phyloP scores from a whole-genome alignment of 2,113 vertebrate genomes.

The Gymnocephalus cernua region DNA sequence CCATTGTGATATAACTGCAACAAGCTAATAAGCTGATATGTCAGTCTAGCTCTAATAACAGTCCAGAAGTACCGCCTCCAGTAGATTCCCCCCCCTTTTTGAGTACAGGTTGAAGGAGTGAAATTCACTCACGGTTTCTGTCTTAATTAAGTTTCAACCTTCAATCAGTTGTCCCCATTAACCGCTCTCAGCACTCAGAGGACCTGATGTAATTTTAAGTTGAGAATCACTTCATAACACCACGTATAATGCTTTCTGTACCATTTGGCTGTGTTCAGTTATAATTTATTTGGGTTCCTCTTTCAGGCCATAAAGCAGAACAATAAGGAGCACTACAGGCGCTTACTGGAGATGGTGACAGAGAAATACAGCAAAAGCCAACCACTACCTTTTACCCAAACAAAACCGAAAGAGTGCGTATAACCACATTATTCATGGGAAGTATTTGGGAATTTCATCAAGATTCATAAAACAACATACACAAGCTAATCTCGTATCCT shows the following conservation, averaged over 20 bases:
- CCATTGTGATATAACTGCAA: not conserved
- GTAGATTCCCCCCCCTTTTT: not conserved
- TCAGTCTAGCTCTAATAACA: not conserved
- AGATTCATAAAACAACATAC: not conserved
- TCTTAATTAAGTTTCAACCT: not conserved
- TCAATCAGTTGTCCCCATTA: not conserved
- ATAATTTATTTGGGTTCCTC: conserved; percentile 4
- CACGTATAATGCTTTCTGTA: not conserved
- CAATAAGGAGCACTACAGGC: conserved; percentile 83
- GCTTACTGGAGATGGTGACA: conserved; percentile 82
- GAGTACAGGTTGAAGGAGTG: not conserved
- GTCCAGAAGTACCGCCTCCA: not conserved
- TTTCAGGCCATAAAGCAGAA: conserved; percentile 82
- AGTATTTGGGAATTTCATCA: not conserved
- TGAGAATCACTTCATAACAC: not conserved
- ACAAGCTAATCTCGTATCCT: not conserved
- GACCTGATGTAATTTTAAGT: not conserved
- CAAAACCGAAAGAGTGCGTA: conserved; percentile 81
- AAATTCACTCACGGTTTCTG: not conserved
- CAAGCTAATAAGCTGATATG: not conserved
- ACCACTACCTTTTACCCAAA: conserved; percentile 81
- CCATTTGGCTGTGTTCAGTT: not conserved
- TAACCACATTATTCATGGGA: not conserved
- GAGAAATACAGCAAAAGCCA: conserved; percentile 84
- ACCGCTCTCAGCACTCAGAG: not conserved